Base-by-base conservation (phyloP, 2,797 vertebrate species). In the Clamator glandarius region DNA sequence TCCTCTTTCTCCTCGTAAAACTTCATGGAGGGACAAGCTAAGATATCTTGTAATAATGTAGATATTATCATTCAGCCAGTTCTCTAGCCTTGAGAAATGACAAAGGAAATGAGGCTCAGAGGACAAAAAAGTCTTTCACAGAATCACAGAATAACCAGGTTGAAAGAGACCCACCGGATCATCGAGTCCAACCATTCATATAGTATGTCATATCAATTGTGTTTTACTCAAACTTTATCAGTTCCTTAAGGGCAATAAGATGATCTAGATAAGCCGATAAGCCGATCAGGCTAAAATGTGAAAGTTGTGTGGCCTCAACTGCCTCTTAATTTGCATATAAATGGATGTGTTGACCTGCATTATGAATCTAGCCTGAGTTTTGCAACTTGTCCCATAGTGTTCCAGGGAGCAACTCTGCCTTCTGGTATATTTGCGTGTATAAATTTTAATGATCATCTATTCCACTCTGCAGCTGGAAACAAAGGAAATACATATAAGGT, bases 301-400 rank as follows among this genome's bases (percentile, higher is more conserved):
- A 57, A 73, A 79, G 55, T 61, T 78, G 39, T 79, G 76, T 58
- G 86, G 70, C 69, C 25, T 91, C 48, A 72, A 61, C 46, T 75
- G 41, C n/a, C 54, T 73, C 54, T 77, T 82, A 36, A 75, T 95
- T 94, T 94, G 50, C 84, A 90, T 92, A 57, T 89, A 93, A 87
- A 95, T 90, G 59, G 51, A 16, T 87, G 55, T 84, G 48, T 31
- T 96, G 92, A 94, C 84, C 89, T 84, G 69, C 35, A 9, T 66
- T 46, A 42, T 28, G 39, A 82, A 68, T 44, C 36, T 18, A 64
- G 44, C 64, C 44, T 44, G 21, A 89, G 46, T 25, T 93, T 39
- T 90, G 74, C 35, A 52, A 41, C 44, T 87, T 48, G 12, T 52
- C 59, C 57, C 64, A 2, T 35, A 85, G 54, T 54, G 61, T 83